Conservation (phyloP, 2,113 vertebrate genomes). For the Daboia siamensis region DNA sequence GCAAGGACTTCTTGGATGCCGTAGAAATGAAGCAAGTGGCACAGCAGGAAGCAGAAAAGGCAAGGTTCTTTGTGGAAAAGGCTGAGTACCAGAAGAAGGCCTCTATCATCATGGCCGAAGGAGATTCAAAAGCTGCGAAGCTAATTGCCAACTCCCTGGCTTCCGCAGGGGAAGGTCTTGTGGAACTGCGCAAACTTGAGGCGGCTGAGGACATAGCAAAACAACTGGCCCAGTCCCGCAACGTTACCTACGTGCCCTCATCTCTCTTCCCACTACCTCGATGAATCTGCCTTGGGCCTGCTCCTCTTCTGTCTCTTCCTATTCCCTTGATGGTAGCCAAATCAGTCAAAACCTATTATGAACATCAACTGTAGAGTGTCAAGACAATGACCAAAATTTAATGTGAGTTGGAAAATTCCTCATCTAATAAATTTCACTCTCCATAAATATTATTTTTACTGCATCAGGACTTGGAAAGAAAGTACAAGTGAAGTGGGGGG, state of each 20-base stretch:
- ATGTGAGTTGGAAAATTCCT: background rate
- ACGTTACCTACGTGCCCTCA: conserved; percentile 89
- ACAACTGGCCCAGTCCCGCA: conserved; percentile 87
- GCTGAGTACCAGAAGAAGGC: conserved; percentile 86
- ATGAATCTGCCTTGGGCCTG: conserved; percentile 61
- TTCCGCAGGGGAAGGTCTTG: conserved; percentile 86
- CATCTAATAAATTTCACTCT: background rate
- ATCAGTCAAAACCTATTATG: background rate
- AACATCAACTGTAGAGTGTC: background rate
- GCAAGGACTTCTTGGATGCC: conserved; percentile 95
- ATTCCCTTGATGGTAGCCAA: background rate
- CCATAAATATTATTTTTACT: background rate
- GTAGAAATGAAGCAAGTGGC: conserved; percentile 97
- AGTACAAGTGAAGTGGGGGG: background rate
- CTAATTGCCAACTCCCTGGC: conserved; percentile 89
- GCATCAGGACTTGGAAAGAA: background rate
- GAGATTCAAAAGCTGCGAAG: conserved; percentile 91
- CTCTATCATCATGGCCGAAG: conserved; percentile 88
- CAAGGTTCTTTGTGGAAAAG: conserved; percentile 94
- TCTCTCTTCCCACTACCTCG: conserved; percentile 91
- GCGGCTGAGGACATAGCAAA: conserved; percentile 93
- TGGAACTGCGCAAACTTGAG: conserved; percentile 95
- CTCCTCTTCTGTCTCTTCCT: background rate
- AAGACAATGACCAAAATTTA: background rate
- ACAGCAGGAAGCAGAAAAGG: conserved; percentile 94